Percentiles rank a stretch among this genome's conserved stretches.
phyloP scores from a whole-genome alignment of 2,113 vertebrate species.

The Atrichornis clamosus region DNA sequence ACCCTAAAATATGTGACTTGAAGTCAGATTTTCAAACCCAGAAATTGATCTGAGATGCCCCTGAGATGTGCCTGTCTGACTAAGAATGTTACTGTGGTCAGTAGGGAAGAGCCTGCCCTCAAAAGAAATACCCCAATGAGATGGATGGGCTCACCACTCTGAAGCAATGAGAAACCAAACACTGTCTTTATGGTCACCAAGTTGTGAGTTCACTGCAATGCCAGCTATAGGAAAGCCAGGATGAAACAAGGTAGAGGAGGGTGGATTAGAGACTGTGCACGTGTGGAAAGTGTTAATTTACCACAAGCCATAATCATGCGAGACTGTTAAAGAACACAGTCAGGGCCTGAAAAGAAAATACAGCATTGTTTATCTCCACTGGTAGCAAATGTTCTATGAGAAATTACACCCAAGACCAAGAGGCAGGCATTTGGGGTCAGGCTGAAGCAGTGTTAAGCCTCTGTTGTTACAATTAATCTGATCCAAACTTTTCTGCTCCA shows the following conservation, averaged over 20 bases:
- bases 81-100: not conserved
- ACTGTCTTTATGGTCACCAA: not conserved
- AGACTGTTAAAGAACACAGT: not conserved
- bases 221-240: not conserved
- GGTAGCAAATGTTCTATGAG: not conserved
- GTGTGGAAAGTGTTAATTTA: not conserved
- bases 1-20: not conserved
- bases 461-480: not conserved
- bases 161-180: conserved; percentile 60
- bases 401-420: not conserved
- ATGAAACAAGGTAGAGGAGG: not conserved
- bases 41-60: not conserved
- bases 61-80: not conserved
- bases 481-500: conserved; percentile 8
- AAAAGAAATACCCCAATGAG: not conserved
- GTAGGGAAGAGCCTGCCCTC: not conserved
- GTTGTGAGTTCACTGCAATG: not conserved
- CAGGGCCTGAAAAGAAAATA: not conserved
- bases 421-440: conserved; percentile 40
- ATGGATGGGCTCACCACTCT: not conserved
- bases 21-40: not conserved
- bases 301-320: conserved; percentile 37
- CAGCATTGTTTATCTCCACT: not conserved
- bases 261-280: not conserved
- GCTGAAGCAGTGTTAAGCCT: conserved; percentile 68